Conservation (phyloP, 2,888 invertebrate genomes). For the Ornithoptera alexandrae region DNA sequence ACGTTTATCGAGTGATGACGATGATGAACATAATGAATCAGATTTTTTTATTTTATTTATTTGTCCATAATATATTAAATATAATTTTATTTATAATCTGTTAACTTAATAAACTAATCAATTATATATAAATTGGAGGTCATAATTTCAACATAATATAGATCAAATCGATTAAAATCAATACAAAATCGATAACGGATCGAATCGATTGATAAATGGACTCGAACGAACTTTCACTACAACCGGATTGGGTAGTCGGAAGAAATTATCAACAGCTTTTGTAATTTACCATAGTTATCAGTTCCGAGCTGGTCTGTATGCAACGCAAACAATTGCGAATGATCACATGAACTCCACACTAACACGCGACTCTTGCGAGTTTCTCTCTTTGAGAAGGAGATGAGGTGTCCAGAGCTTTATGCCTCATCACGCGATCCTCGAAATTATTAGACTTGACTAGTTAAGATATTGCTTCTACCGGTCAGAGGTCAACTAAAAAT, state of each 20-base stretch:
- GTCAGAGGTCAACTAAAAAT: no score
- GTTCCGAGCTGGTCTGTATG: conserved; percentile 7
- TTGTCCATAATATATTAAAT: no score
- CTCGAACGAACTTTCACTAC: conserved; percentile 23
- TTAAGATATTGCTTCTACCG: no score
- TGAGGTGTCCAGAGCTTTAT: no score
- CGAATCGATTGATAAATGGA: conserved; percentile 6
- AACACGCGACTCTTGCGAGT: conserved; percentile 15
- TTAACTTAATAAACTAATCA: no score
- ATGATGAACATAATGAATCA: no score
- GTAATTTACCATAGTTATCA: conserved; percentile 9
- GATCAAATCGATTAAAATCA: conserved; percentile 1
- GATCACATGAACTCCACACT: conserved; percentile 7
- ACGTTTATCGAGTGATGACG: no score
- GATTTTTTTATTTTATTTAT: no score
- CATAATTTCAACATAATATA: not conserved
- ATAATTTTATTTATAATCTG: no score
- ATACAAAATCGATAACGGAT: conserved; percentile 12
- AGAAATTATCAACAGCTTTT: conserved; percentile 17
- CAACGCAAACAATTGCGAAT: conserved; percentile 18
- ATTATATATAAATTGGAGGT: no score
- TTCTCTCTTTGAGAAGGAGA: not conserved
- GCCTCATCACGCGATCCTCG: no score
- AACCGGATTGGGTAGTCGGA: conserved; percentile 20
- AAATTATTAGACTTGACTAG: no score